phyloP scores from a whole-genome alignment of 2,888 invertebrate species.

The Mythimna loreyi region DNA sequence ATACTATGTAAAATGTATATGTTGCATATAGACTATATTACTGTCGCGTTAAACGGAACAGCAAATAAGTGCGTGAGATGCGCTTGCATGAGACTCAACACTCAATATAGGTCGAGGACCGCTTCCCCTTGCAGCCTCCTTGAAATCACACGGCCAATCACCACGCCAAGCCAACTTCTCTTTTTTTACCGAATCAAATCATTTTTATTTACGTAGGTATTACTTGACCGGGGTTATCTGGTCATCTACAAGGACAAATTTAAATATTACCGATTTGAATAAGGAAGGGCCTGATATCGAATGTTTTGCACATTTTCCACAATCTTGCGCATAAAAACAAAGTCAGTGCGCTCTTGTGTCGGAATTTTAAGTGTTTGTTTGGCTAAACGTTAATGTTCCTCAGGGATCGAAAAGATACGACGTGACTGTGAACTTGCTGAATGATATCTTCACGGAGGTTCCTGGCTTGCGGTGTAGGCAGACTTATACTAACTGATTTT shows the following conservation, averaged over 20 bases:
- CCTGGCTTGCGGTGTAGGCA: constrained; percentile 2
- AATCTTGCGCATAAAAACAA: constrained; percentile 39
- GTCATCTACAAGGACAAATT: constrained; percentile 85
- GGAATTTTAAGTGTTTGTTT: constrained; percentile 50
- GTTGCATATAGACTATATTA: constrained; percentile 20
- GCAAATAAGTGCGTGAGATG: constrained; percentile 67
- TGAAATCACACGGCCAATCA: constrained; percentile 87
- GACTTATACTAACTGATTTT: not conserved
- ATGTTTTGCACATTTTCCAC: constrained; percentile 52
- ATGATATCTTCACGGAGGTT: constrained; percentile 18
- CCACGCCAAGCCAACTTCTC: constrained; percentile 77
- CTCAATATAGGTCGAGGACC: constrained; percentile 88
- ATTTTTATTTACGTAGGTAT: constrained; percentile 88
- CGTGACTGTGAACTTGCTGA: constrained; percentile 1
- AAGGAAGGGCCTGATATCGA: constrained; percentile 64
- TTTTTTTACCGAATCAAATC: constrained; percentile 88
- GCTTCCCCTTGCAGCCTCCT: constrained; percentile 89
- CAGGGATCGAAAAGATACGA: constrained; percentile 2
- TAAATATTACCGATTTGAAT: constrained; percentile 71
- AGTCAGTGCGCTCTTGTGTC: constrained; percentile 7
- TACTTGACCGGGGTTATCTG: constrained; percentile 85
- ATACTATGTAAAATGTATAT: no score
- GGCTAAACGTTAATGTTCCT: constrained; percentile 2
- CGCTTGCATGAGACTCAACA: constrained; percentile 60
- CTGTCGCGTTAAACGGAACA: constrained; percentile 67